phyloP scores from a whole-genome alignment of 2,113 vertebrate genomes.

The Galeopterus variegatus region DNA sequence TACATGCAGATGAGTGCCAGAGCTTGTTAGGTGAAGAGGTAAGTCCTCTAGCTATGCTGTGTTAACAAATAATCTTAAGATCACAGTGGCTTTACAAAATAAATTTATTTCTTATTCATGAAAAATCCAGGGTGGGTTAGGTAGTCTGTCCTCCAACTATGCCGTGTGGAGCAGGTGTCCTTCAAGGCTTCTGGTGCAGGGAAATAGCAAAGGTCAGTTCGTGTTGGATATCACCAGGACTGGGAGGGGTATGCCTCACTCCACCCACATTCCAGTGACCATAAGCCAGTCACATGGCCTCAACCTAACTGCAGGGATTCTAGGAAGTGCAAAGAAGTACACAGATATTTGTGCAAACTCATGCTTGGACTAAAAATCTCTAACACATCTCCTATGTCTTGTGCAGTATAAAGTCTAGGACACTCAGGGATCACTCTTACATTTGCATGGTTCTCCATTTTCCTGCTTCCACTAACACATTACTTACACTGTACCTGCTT shows the following conservation, averaged over 20 bases:
- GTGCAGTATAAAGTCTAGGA: not conserved
- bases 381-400: not conserved
- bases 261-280: not conserved
- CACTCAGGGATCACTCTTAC: not conserved
- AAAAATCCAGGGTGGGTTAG: not conserved
- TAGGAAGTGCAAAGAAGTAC: not conserved
- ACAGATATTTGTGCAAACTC: not conserved
- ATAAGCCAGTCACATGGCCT: not conserved
- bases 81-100: not conserved
- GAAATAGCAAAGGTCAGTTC: not conserved
- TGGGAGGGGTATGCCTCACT: not conserved
- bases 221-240: not conserved
- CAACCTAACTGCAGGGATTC: no score
- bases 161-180: not conserved
- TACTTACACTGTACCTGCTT: not conserved
- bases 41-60: not conserved
- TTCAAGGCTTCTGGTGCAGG: no score
- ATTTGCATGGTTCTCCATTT: accelerated
- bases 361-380: not conserved
- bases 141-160: not conserved
- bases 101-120: not conserved
- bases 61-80: not conserved
- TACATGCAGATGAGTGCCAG: no score
- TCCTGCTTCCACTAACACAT: not conserved
- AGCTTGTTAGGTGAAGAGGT: not conserved